Conservation (phyloP, 2,797 vertebrate genomes). For the Acanthiza pusilla region DNA sequence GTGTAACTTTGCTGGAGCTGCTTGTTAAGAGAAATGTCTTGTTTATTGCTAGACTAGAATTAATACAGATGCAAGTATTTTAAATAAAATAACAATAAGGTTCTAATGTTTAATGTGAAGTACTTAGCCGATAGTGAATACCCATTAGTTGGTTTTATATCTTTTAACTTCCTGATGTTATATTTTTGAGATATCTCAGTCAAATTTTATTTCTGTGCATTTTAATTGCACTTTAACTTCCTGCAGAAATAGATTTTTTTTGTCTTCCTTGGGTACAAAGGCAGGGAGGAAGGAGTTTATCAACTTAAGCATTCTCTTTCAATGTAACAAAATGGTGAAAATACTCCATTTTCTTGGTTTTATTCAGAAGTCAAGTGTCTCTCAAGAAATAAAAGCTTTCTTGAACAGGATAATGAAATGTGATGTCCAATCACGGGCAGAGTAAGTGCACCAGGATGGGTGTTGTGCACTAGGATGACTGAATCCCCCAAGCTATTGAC, state of each 20-base stretch:
- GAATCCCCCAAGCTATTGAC: neutral
- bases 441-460: neutral
- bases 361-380: neutral
- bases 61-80: neutral
- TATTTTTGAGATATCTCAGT: neutral
- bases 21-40: neutral
- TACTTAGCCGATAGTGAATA: neutral
- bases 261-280: neutral
- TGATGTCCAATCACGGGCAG: neutral
- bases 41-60: neutral
- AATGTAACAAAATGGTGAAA: neutral
- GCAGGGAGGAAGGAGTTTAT: neutral
- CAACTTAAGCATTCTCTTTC: neutral
- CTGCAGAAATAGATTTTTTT: neutral
- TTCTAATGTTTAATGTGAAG: neutral
- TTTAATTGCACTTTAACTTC: neutral
- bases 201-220: neutral
- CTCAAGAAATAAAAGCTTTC: neutral
- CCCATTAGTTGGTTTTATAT: neutral
- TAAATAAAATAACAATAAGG: neutral
- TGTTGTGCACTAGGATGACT: neutral
- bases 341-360: neutral
- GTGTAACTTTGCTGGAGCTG: neutral
- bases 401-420: neutral
- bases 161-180: neutral